A percentile compares a stretch with the other conserved stretches of the same genome.
phyloP scores from a whole-genome alignment of 53 echinoderm and acorn worm species.

The Actinopyga echinites region DNA sequence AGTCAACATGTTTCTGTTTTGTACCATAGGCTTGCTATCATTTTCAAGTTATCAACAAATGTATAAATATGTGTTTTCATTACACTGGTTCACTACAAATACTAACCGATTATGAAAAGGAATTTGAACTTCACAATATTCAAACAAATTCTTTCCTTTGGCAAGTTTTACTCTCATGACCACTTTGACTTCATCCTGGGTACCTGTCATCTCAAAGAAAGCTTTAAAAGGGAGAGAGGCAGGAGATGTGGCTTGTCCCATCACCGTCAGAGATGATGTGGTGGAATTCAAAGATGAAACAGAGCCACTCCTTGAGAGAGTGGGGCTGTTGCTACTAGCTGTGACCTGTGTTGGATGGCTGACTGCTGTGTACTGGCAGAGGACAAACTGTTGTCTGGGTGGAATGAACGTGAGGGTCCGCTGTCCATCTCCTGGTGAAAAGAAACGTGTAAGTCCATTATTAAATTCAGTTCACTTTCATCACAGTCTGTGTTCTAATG shows the following conservation, averaged over 20 bases:
- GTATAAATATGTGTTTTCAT: too few species aligned
- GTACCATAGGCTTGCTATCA: too few species aligned
- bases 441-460: neutral
- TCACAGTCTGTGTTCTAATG: too few species aligned
- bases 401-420: slow-evolving; percentile 69
- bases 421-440: neutral
- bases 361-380: slow-evolving; percentile 79
- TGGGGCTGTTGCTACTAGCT: neutral
- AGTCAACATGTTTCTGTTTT: too few species aligned
- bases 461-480: too few species aligned
- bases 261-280: slow-evolving; percentile 51
- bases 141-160: slow-evolving; percentile 81
- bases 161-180: slow-evolving; percentile 71
- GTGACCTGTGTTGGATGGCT: slow-evolving; percentile 36
- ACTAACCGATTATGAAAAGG: slow-evolving; percentile 93
- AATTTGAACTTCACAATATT: slow-evolving; percentile 90
- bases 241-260: slow-evolving; percentile 45
- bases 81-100: neutral
- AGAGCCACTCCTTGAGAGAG: slow-evolving; percentile 17
- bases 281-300: slow-evolving; percentile 53
- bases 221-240: slow-evolving; percentile 73
- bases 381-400: slow-evolving; percentile 75
- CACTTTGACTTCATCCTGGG: slow-evolving; percentile 66
- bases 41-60: too few species aligned
- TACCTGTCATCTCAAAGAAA: slow-evolving; percentile 85